A percentile compares a stretch with the other conserved stretches of the same genome.
These are phyloP conservation scores for Drosophila sucinea DNA, from an alignment of 1,140 invertebrate genomes.

Conservation along the genomic window DNA sequence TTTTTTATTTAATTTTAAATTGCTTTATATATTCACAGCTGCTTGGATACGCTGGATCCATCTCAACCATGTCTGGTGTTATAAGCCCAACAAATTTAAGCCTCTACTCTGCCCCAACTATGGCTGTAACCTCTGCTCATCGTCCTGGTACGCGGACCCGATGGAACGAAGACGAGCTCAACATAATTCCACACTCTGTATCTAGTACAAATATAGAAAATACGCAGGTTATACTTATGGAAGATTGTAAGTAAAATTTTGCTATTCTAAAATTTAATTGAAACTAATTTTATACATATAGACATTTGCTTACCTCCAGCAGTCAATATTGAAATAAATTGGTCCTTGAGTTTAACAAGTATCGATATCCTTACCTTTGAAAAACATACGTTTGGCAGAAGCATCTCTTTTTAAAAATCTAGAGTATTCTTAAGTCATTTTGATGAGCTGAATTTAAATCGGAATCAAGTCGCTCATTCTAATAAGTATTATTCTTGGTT, in stretches of 20 bases:
- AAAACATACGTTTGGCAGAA: no score
- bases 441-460: no score
- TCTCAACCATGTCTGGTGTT: constrained; percentile 90
- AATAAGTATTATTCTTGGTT: no score
- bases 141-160: constrained; percentile 87
- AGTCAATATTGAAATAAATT: no score
- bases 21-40: constrained; percentile 84
- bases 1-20: no score
- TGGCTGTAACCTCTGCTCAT: constrained; percentile 84
- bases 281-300: background rate
- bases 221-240: constrained; percentile 88
- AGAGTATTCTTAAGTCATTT: no score
- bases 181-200: constrained; percentile 92
- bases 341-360: no score
- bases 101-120: constrained; percentile 92
- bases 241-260: constrained; percentile 85
- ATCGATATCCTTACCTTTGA: no score
- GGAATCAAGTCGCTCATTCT: no score
- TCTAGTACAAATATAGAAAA: constrained; percentile 86
- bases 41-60: constrained; percentile 93
- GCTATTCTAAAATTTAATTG: background rate
- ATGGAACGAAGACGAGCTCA: constrained; percentile 98
- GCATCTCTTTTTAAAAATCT: no score
- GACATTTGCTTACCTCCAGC: no score
- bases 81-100: constrained; percentile 95